These are phyloP conservation scores for Lepisosteus osseus DNA, from an alignment of 2,113 vertebrate species.

Conservation along the genomic window DNA sequence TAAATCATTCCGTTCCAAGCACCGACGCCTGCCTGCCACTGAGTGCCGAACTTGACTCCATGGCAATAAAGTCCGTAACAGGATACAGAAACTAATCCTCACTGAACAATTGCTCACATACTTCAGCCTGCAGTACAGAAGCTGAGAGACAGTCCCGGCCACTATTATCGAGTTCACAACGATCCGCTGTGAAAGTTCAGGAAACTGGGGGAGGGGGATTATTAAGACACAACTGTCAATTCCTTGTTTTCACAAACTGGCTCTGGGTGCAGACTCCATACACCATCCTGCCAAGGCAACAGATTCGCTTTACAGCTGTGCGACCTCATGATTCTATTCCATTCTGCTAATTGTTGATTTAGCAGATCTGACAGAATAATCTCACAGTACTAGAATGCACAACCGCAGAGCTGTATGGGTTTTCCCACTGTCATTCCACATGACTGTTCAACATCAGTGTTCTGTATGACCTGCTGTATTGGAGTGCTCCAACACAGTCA, in stretches of 20 bases:
- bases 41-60: slow-evolving; percentile 60
- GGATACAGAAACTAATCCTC: slow-evolving; percentile 65
- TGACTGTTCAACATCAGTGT: too few relatives aligned
- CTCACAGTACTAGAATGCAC: too few relatives aligned
- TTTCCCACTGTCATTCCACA: too few relatives aligned
- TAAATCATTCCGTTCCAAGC: slow-evolving; percentile 65
- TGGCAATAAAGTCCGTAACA: slow-evolving; percentile 64
- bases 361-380: too few relatives aligned
- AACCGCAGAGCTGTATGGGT: too few relatives aligned
- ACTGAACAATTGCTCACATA: slow-evolving; percentile 63
- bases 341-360: too few relatives aligned
- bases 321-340: too few relatives aligned
- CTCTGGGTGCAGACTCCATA: neutral
- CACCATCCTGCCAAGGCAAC: too few relatives aligned
- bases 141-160: slow-evolving; percentile 29
- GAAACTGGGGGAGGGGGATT: slow-evolving; percentile 27
- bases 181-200: slow-evolving; percentile 26
- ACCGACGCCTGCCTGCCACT: slow-evolving; percentile 47
- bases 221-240: slow-evolving; percentile 24
- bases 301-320: too few relatives aligned
- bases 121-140: slow-evolving; percentile 41
- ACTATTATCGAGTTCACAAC: slow-evolving; percentile 22
- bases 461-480: too few relatives aligned
- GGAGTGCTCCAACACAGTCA: too few relatives aligned
- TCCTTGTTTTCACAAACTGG: neutral